Evolutionary conservation across 1,140 invertebrate genomes (phyloP).

Genomic region (Potamilus streckersoni): DNA sequence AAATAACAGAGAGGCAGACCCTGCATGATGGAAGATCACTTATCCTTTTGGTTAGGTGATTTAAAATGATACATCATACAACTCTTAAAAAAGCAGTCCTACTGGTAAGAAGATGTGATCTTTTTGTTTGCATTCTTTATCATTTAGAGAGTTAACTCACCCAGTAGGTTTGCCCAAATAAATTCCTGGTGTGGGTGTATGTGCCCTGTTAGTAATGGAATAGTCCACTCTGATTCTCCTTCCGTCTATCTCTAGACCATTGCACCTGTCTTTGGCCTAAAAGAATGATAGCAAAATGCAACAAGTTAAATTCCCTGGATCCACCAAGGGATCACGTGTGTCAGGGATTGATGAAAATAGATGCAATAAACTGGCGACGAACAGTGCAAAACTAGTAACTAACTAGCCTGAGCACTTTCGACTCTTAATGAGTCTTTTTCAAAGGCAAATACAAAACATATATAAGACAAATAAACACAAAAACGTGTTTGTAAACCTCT

Average conservation of each 20-base stretch:
- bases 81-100: neutral
- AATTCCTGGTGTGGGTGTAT: slow-evolving; percentile 97
- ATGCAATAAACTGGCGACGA: too few relatives aligned
- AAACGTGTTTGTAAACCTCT: too few relatives aligned
- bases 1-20: neutral
- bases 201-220: slow-evolving; percentile 96
- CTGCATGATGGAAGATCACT: neutral
- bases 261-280: slow-evolving; percentile 90
- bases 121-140: neutral
- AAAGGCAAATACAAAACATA: too few relatives aligned
- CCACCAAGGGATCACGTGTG: too few relatives aligned
- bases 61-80: neutral
- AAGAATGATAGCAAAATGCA: slow-evolving; percentile 2
- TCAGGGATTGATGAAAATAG: too few relatives aligned
- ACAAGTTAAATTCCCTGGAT: too few relatives aligned
- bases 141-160: slow-evolving; percentile 67
- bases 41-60: too few relatives aligned
- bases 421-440: too few relatives aligned
- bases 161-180: slow-evolving; percentile 95
- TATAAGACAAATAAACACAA: too few relatives aligned
- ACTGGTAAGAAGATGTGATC: too few relatives aligned
- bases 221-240: slow-evolving; percentile 94
- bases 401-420: too few relatives aligned
- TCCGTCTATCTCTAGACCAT: slow-evolving; percentile 94
- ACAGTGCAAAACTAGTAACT: too few relatives aligned